phyloP scores from a whole-genome alignment of 2,113 vertebrate species.

The Tympanuchus pallidicinctus region DNA sequence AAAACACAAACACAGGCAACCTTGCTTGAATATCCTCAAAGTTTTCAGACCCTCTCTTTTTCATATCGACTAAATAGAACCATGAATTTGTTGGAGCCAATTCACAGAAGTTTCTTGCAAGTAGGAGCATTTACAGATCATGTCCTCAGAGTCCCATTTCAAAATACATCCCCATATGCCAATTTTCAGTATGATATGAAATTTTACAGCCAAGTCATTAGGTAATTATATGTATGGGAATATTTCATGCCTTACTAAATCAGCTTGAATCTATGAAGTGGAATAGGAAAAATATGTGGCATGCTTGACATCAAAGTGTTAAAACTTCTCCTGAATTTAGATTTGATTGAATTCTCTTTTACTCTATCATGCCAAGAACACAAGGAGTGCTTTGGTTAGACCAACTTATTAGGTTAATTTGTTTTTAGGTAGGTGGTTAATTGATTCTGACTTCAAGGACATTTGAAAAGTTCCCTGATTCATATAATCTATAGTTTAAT shows the following conservation, averaged over 20 bases:
- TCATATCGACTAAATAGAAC: neutral
- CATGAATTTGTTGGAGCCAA: neutral
- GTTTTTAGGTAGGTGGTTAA: neutral
- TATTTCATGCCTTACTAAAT: conserved; percentile 7
- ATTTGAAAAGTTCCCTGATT: neutral
- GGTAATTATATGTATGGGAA: conserved; percentile 24
- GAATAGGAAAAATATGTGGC: neutral
- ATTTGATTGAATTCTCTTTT: neutral
- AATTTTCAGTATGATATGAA: neutral
- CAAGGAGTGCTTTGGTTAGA: neutral
- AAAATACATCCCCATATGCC: conserved; percentile 1
- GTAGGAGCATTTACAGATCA: neutral
- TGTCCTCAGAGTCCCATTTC: neutral
- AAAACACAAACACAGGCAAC: neutral
- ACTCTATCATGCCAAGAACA: neutral
- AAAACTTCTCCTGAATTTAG: conserved; percentile 2
- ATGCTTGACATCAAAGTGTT: conserved; percentile 15
- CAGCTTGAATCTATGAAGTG: neutral
- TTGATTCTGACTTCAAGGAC: neutral
- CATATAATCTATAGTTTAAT: neutral
- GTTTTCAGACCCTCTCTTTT: neutral
- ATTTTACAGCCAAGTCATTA: conserved; percentile 50
- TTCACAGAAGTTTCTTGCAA: neutral
- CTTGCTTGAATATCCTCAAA: neutral
- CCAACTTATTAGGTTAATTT: neutral